Evolutionary conservation across 2,797 vertebrate species (phyloP), one percentile per base, ranked within the genome.

Genomic region (Onychomys leucogaster): DNA sequence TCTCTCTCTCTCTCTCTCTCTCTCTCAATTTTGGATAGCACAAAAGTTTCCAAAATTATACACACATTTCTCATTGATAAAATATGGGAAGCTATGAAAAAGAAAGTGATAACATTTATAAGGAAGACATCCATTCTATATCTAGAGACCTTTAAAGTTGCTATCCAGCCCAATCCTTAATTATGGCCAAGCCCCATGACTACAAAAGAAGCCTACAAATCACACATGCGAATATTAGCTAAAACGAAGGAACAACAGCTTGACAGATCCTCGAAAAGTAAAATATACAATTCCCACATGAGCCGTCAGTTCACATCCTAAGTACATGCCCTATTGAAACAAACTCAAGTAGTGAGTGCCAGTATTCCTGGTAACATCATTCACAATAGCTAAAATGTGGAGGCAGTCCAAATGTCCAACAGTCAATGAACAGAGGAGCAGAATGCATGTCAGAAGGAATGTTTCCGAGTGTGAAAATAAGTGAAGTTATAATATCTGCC

Each of bases 21-120:
- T 29, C 14, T 69, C 6, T 29, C 3, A 23, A 67, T 85, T 67
- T 52, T 69, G 32, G 21, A 23, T 14, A 41, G 2, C 14, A 93
- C 25, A 67, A 94, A 95, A 84, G 19, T 82, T 95, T 92, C 75
- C 71, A 91, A 92, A 52, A 23, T 90, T 87, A 37, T 84, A 78
- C 25, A 65, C 5, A 90, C 69, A 88, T 93, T 97, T 96, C 19
- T 96, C 57, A 78, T 61, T 82, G 76, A 49, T 63, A 13, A 8
- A 78, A 81, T 43, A 25, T 13, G 37, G 8, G 49, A 89, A 82
- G 6, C 37, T 81, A 80, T 85, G 10, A 6, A 76, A 21, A 55
- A 82, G 63, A 80, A 34, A 46, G 13, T 29, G 61, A 71, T 29
- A 91, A 29, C 9, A 81, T 32, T 65, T 25, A 1, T 2, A 46